Percentiles rank a stretch among this genome's conserved stretches.
Evolutionary conservation across 2,797 vertebrate genomes (phyloP).

Genomic region (Coracias cyanogaster): DNA sequence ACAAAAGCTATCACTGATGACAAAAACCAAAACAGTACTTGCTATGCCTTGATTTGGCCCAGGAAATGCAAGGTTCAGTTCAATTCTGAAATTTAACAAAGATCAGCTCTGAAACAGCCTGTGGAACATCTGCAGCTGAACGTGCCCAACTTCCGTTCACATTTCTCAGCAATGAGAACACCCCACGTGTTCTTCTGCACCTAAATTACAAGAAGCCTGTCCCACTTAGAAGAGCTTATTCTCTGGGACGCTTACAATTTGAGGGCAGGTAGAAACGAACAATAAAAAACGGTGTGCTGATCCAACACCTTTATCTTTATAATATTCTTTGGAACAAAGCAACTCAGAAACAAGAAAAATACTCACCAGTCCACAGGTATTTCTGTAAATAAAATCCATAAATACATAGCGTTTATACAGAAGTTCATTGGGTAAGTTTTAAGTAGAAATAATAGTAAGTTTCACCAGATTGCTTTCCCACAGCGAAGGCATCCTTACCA

Average conservation of each 20-base stretch:
- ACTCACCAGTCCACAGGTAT: background rate
- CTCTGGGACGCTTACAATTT: background rate
- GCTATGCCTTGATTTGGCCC: background rate
- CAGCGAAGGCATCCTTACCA: constrained; percentile 80
- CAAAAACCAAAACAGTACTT: background rate
- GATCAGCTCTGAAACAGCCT: background rate
- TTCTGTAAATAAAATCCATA: background rate
- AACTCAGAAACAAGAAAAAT: background rate
- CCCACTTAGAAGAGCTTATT: background rate
- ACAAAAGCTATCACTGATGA: background rate
- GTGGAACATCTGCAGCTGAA: background rate
- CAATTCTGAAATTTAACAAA: background rate
- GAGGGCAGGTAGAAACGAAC: background rate
- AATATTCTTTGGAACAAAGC: background rate
- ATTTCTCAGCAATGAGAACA: background rate
- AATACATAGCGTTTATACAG: background rate
- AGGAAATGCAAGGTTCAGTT: background rate
- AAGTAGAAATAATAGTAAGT: background rate
- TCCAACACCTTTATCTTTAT: background rate
- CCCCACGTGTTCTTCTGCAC: background rate
- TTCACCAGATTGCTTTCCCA: background rate
- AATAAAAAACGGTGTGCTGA: background rate
- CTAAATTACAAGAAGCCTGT: background rate
- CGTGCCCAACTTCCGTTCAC: background rate
- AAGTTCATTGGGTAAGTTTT: background rate